phyloP scores from a whole-genome alignment of 2,113 vertebrate genomes.

The Aplodontia rufa region DNA sequence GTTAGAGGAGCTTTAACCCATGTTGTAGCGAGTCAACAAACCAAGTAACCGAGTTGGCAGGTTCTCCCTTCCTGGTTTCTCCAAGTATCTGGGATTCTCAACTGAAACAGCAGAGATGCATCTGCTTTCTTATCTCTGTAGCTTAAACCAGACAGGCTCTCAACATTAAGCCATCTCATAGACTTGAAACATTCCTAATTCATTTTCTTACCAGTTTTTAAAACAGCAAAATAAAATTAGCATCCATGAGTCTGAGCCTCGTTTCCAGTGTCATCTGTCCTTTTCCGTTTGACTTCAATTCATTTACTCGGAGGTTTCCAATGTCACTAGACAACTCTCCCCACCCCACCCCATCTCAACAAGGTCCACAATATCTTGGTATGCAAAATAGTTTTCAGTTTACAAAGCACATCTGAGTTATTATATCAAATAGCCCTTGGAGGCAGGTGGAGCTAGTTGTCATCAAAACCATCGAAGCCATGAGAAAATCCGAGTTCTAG shows the following conservation, averaged over 20 bases:
- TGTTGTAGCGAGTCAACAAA: background rate
- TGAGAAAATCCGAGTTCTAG: background rate
- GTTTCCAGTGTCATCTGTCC: background rate
- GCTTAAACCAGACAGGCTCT: background rate
- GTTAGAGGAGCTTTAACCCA: background rate
- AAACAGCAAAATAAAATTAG: constrained; percentile 57
- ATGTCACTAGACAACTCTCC: background rate
- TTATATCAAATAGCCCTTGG: background rate
- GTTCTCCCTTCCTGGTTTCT: constrained; percentile 4
- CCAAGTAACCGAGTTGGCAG: background rate
- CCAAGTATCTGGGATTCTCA: background rate
- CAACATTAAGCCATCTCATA: background rate
- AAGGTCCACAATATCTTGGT: background rate
- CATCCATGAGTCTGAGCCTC: background rate
- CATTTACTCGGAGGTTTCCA: background rate
- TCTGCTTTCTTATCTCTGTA: constrained; percentile 6
- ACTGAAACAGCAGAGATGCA: background rate
- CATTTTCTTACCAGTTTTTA: constrained; percentile 57
- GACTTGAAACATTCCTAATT: constrained; percentile 45
- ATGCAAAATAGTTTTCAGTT: background rate
- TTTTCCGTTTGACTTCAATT: background rate
- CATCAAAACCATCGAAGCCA: background rate
- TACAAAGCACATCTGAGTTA: background rate
- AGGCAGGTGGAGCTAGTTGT: background rate
- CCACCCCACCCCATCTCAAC: background rate